A percentile compares a stretch with the other conserved stretches of the same genome.
phyloP scores from a whole-genome alignment of 2,113 vertebrate species.

The Hepsetus odoe region DNA sequence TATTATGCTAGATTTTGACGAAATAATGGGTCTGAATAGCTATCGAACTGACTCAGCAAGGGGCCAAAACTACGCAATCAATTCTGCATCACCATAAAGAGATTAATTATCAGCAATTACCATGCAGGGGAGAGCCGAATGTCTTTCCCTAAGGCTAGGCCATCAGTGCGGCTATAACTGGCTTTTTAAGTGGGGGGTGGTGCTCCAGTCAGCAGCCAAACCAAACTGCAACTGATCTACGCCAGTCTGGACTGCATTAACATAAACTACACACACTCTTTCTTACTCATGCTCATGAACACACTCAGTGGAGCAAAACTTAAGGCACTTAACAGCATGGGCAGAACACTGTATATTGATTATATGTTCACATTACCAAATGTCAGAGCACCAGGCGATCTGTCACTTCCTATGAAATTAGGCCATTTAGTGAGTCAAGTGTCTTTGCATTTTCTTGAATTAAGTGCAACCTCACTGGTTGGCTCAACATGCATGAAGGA shows the following conservation, averaged over 20 bases:
- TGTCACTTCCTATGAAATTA: too few relatives aligned
- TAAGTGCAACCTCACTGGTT: too few relatives aligned
- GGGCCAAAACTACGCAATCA: constrained; percentile 40
- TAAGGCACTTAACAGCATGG: neutral
- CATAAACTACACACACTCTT: constrained; percentile 12
- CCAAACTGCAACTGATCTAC: constrained; percentile 22
- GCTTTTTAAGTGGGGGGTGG: constrained; percentile 23
- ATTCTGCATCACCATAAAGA: constrained; percentile 41
- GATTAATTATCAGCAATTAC: constrained; percentile 54
- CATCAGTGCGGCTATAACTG: constrained; percentile 38
- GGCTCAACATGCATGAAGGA: too few relatives aligned
- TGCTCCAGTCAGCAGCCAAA: constrained; percentile 34
- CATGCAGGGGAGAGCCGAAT: constrained; percentile 42
- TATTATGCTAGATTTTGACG: constrained; percentile 21
- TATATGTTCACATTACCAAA: neutral
- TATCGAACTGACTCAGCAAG: constrained; percentile 38
- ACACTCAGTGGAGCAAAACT: neutral
- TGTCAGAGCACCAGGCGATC: too few relatives aligned
- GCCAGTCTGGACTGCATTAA: neutral
- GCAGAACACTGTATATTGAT: neutral
- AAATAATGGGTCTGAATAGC: constrained; percentile 38
- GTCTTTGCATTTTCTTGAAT: too few relatives aligned
- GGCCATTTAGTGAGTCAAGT: too few relatives aligned
- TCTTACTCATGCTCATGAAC: neutral
- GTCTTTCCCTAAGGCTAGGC: constrained; percentile 39